Percentiles rank a stretch among this genome's conserved stretches.
These are phyloP conservation scores for Drosophila testacea DNA, from an alignment of 2,888 invertebrate genomes.

Conservation along the genomic window DNA sequence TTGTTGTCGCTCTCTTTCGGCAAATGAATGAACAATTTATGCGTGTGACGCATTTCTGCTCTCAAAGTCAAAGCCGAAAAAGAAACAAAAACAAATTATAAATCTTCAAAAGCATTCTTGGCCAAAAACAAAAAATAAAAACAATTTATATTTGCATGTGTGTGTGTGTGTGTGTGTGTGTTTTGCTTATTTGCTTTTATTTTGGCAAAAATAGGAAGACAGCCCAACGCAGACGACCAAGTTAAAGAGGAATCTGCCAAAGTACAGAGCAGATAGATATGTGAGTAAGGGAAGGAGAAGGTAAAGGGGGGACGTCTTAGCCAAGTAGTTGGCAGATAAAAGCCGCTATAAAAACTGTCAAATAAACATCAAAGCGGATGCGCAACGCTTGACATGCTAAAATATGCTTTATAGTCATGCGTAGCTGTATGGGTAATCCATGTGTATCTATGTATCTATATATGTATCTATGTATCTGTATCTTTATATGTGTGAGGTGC, in stretches of 20 bases:
- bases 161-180: constrained; percentile 8
- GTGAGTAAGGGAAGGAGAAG: neutral
- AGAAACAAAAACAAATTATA: constrained; percentile 65
- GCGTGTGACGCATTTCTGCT: constrained; percentile 70
- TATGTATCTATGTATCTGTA: constrained; percentile 34
- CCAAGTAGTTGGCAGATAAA: constrained; percentile 79
- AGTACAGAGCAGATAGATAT: constrained; percentile 15
- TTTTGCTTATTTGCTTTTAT: constrained; percentile 35
- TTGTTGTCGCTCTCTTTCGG: constrained; percentile 44
- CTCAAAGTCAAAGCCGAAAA: constrained; percentile 76
- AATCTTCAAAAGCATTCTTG: constrained; percentile 75
- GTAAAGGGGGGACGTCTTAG: constrained; percentile 30
- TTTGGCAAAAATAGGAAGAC: constrained; percentile 57
- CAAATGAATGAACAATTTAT: constrained; percentile 74
- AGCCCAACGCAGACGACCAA: constrained; percentile 38
- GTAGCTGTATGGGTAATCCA: constrained; percentile 57
- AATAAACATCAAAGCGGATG: constrained; percentile 83
- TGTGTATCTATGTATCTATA: constrained; percentile 28
- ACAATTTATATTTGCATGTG: constrained; percentile 20
- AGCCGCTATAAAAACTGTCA: constrained; percentile 83
- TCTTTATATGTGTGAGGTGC: constrained; percentile 34
- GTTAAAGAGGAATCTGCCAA: constrained; percentile 57
- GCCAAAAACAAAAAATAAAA: constrained; percentile 32
- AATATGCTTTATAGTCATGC: constrained; percentile 77
- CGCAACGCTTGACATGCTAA: constrained; percentile 82